Evolutionary conservation across 1,140 invertebrate species (phyloP).

Genomic region (Euwallacea similis): DNA sequence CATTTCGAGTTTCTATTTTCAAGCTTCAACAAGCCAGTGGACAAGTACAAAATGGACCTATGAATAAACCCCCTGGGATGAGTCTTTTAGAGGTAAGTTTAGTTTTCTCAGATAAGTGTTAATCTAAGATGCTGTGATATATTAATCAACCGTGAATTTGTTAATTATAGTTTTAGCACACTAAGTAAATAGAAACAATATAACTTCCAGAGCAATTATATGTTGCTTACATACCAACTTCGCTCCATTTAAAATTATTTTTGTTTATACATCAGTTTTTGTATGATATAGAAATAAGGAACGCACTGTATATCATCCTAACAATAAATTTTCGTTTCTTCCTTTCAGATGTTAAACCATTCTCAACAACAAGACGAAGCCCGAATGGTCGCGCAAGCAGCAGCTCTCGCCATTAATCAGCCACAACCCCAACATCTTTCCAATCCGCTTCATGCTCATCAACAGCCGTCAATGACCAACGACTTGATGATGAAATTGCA

Average conservation of each 20-base stretch:
- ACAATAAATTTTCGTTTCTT: not conserved
- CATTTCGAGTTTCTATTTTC: constrained; percentile 35
- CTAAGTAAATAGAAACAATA: not conserved
- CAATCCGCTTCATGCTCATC: constrained; percentile 45
- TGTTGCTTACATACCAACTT: not conserved
- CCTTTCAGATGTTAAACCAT: constrained; percentile 59
- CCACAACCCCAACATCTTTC: constrained; percentile 51
- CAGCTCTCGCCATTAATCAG: constrained; percentile 45
- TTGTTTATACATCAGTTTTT: too few relatives aligned
- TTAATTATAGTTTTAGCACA: too few relatives aligned
- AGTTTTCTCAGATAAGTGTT: not conserved
- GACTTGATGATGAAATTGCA: constrained; percentile 60
- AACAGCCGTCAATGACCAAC: constrained; percentile 51
- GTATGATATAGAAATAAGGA: not conserved
- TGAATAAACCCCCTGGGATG: constrained; percentile 57
- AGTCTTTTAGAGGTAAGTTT: constrained; percentile 63
- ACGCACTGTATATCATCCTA: not conserved
- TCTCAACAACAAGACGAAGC: constrained; percentile 56
- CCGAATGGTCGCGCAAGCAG: constrained; percentile 48
- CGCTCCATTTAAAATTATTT: not conserved
- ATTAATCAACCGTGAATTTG: too few relatives aligned
- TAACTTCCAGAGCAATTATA: not conserved
- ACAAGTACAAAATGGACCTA: constrained; percentile 62
- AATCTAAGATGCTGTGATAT: too few relatives aligned
- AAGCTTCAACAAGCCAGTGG: constrained; percentile 68